Conservation (phyloP, 2,797 vertebrate genomes). For the Bucorvus abyssinicus region DNA sequence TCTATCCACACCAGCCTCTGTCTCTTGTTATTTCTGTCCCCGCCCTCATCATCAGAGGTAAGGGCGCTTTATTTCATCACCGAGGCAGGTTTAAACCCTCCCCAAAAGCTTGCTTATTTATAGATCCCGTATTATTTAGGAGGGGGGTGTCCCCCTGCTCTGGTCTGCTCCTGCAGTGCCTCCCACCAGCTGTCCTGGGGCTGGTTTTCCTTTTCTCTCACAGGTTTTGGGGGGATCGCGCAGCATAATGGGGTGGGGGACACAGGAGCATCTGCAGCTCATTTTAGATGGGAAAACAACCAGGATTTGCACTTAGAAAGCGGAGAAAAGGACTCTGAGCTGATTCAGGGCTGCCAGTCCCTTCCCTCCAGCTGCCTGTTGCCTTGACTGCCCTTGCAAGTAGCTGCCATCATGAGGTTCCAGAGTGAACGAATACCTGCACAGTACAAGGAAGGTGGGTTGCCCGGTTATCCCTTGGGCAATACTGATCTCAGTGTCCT, state of each 20-base stretch:
- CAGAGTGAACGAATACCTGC: not conserved
- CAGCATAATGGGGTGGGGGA: rapidly evolving
- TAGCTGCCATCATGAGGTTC: not conserved
- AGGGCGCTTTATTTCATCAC: not conserved
- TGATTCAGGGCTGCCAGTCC: not conserved
- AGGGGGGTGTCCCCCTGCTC: not conserved
- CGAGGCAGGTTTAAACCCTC: not conserved
- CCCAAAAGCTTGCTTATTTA: not conserved
- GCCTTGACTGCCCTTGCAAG: not conserved
- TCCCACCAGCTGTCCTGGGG: not conserved
- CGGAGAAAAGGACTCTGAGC: not conserved
- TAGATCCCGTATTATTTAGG: not conserved
- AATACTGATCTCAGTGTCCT: rapidly evolving
- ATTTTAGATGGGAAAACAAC: not conserved
- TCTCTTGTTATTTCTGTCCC: not conserved
- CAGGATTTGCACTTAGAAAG: not conserved
- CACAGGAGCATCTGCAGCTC: not conserved
- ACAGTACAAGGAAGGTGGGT: rapidly evolving
- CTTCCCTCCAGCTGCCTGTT: not conserved
- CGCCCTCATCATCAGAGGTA: not conserved
- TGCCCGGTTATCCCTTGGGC: not conserved
- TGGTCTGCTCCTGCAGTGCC: not conserved
- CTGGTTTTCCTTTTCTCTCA: not conserved
- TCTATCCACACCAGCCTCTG: not conserved
- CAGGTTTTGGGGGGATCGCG: not conserved